Evolutionary conservation across 2,797 vertebrate genomes (phyloP).

Genomic region (Balearica regulorum): DNA sequence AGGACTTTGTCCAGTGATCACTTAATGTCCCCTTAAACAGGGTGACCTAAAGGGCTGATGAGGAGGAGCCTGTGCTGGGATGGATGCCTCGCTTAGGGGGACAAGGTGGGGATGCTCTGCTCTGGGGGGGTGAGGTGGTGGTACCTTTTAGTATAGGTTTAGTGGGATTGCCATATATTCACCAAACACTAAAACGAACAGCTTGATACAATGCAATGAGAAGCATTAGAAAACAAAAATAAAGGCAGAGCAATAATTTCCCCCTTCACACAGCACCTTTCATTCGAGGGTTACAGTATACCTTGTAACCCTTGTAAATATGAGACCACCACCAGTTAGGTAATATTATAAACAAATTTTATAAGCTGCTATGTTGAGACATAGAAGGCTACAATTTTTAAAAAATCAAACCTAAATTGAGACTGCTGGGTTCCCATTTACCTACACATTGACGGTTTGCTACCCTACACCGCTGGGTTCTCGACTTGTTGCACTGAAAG

Average conservation of each 20-base stretch:
- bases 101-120: background rate
- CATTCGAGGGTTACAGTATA: background rate
- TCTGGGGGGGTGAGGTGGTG: background rate
- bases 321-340: background rate
- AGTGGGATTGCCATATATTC: background rate
- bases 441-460: background rate
- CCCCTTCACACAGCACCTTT: constrained; percentile 6
- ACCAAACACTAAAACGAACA: background rate
- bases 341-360: constrained; percentile 16
- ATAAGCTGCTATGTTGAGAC: constrained; percentile 2
- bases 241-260: background rate
- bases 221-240: constrained; percentile 10
- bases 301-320: background rate
- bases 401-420: background rate
- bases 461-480: background rate
- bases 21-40: background rate
- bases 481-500: background rate
- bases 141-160: background rate
- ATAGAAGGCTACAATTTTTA: background rate
- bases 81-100: background rate
- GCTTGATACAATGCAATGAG: background rate
- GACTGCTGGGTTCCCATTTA: background rate
- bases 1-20: background rate
- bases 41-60: background rate
- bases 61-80: background rate